Evolutionary conservation across 2,113 vertebrate species (phyloP).

Genomic region (Riparia riparia): DNA sequence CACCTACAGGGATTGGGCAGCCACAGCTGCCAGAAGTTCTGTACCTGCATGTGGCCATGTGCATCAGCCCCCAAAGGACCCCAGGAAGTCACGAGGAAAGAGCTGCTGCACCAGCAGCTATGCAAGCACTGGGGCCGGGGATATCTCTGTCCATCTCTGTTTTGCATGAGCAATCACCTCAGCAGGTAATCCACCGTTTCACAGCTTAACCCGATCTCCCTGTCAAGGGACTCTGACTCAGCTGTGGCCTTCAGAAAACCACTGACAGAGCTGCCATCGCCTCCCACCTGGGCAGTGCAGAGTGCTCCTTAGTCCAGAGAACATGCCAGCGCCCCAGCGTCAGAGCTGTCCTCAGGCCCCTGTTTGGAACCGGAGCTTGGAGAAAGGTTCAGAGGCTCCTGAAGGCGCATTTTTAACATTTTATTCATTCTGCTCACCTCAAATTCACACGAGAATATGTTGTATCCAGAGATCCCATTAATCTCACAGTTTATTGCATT

Average conservation of each 20-base stretch:
- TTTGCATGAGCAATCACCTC: fast-evolving
- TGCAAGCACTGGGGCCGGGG: neutral
- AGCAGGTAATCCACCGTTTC: neutral
- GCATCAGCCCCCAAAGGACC: neutral
- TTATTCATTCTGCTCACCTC: neutral
- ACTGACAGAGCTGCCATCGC: fast-evolving
- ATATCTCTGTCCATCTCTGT: neutral
- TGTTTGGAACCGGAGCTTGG: neutral
- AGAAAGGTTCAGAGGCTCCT: neutral
- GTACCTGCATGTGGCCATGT: fast-evolving
- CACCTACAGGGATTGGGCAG: neutral
- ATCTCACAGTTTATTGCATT: neutral
- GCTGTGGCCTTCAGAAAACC: neutral
- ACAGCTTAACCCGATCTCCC: neutral
- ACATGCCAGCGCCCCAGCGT: fast-evolving
- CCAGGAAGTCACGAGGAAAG: neutral
- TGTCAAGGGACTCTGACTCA: neutral
- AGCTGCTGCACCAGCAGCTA: neutral
- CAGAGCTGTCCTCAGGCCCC: neutral
- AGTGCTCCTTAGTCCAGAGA: neutral
- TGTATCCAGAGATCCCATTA: neutral
- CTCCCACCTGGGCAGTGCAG: neutral
- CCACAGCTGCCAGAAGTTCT: neutral
- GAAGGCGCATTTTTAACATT: neutral
- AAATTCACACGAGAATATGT: neutral